Evolutionary conservation across 2,888 invertebrate genomes (phyloP), one percentile per base, ranked within the genome.

Genomic region (Alviniconcha strummeri): DNA sequence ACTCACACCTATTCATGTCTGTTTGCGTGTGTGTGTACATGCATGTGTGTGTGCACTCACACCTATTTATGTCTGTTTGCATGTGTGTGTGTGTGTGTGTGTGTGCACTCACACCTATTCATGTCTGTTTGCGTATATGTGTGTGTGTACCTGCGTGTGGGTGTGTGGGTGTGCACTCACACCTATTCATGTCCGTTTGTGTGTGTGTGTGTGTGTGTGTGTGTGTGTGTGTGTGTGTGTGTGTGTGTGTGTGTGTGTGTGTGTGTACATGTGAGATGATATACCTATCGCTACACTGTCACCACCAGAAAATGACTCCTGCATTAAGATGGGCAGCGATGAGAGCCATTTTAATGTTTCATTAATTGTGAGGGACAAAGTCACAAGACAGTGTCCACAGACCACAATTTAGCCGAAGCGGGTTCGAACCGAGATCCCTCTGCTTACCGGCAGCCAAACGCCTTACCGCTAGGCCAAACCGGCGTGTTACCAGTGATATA

Each of bases 81-180:
- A n/a, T 79, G 79, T 79, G 79, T 67, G 81, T 71, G 56, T 54
- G 72, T 71, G 81, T 56, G 71, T 71, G 81, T 56, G 81, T 71
- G 81, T 72, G 81, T 67, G 79, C n/a, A n/a, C n/a, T n/a, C n/a
- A n/a, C n/a, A n/a, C n/a, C n/a, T n/a, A n/a, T n/a, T n/a, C n/a
- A n/a, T n/a, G n/a, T n/a, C n/a, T n/a, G 54, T 13, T 54, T 71
- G 55, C 36, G 81, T n/a, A 5, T 7, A 4, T 72, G 72, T 72
- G 8, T 72, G 19, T 6, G 72, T 36, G 15, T 69, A n/a, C 17
- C 5, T 69, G 15, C n/a, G 36, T 36, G 36, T 36, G 36, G 1
- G 36, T 36, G 36, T 36, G 36, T 36, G 75, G 13, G 75, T 11
- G 67, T 15, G n/a, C n/a, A n/a, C n/a, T n/a, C n/a, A n/a, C n/a